These are phyloP conservation scores for Chascanopsetta lugubris DNA, from an alignment of 2,113 vertebrate genomes.

Conservation along the genomic window DNA sequence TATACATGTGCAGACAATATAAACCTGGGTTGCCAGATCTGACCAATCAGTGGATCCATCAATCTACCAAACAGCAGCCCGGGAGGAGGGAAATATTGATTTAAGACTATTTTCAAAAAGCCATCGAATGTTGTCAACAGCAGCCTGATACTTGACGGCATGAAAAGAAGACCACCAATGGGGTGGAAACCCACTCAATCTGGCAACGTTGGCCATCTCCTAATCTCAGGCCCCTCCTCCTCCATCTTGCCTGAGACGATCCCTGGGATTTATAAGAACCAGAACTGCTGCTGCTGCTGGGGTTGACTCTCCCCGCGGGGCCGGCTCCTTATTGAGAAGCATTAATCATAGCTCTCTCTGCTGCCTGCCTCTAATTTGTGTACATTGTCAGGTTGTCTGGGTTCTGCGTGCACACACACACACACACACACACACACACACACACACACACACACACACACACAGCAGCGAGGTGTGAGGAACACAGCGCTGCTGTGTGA, in stretches of 20 bases:
- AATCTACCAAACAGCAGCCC: no score
- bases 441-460: conserved; percentile 48
- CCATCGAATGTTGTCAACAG: no score
- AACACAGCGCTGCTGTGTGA: conserved; percentile 81
- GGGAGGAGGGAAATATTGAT: no score
- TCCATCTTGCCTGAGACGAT: conserved; percentile 30
- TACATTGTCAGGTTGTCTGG: conserved; percentile 68
- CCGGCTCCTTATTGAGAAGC: conserved; percentile 65
- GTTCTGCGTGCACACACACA: conserved; percentile 58
- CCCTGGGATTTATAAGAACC: conserved; percentile 49
- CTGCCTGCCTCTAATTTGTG: conserved; percentile 62
- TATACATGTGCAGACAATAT: no score
- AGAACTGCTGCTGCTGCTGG: conserved; percentile 30
- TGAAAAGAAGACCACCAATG: no score
- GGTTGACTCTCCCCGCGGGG: conserved; percentile 51
- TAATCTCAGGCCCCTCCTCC: no score
- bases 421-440: conserved; percentile 44
- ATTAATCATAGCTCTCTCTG: conserved; percentile 72
- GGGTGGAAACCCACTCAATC: no score
- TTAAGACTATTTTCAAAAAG: no score
- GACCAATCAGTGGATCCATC: no score
- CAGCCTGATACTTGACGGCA: no score
- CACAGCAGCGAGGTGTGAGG: conserved; percentile 66
- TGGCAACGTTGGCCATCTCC: no score
- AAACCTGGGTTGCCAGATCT: no score